Base-by-base conservation (phyloP, 1,140 invertebrate genomes). In the Dendroctonus ponderosae region DNA sequence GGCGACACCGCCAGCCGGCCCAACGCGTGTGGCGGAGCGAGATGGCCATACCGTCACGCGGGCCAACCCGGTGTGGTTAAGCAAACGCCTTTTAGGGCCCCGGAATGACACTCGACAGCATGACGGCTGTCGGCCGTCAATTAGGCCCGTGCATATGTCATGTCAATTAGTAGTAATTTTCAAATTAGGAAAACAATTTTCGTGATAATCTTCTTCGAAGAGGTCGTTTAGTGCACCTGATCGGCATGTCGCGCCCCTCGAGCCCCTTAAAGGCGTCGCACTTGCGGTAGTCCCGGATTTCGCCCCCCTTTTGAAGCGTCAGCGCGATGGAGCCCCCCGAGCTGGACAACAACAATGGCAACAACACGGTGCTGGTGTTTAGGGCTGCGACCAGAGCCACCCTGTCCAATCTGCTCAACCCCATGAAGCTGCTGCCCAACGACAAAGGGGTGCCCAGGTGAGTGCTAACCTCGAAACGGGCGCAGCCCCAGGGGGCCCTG, bases 371-470 rank as follows among this genome's bases (percentile, higher is more conserved):
- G 26, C 26, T 26, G 62, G 81, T 80, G n/a, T 63, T 85, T 3
- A 81, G 82, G 39, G 42, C 56, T n/a, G 73, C 77, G 54, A 81
- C 82, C 5, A 81, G 75, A 70, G 71, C 79, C 53, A 54, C 82
- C 38, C 72, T 87, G 53, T 84, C 84, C 0, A 76, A 75, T 7
- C 75, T 85, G 68, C 73, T 89, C 7, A 88, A 88, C 77, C 82
- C 85, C 12, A 75, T 73, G 41, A 89, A 87, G 81, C 72, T 84
- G 5, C 75, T 88, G 59, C 82, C 80, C 5, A 82, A 80, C 0
- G 80, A 84, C 53, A 80, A 84, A 73, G 83, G 82, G 5, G 77
- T 85, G 44, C 79, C 80, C 51, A 81, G 83, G 84, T 85, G 78
- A 74, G 67, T 70, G 48, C 44, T 41, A 8, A 26, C 1, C 26